Conservation (phyloP, 2,113 vertebrate species). For the Phalacrocorax pelagicus region DNA sequence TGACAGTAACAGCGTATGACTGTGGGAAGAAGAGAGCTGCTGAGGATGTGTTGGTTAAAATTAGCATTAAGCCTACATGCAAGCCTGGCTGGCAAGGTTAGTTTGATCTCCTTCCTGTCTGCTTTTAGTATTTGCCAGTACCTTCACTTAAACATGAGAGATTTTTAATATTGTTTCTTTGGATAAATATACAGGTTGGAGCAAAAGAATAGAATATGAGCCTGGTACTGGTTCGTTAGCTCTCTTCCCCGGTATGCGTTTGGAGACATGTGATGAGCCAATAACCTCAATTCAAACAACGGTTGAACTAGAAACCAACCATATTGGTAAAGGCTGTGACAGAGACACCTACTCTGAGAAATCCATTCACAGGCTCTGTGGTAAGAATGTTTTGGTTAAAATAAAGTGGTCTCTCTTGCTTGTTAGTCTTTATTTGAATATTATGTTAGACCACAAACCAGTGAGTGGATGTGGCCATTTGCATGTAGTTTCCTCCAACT, state of each 20-base stretch:
- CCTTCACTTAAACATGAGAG: background rate
- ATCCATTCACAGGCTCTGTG: slow-evolving; percentile 93
- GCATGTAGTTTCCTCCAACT: background rate
- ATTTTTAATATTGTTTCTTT: background rate
- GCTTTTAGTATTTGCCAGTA: background rate
- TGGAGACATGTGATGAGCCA: slow-evolving; percentile 93
- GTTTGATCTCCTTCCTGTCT: background rate
- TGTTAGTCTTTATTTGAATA: background rate
- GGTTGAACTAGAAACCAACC: slow-evolving; percentile 91
- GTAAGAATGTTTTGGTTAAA: slow-evolving; percentile 70
- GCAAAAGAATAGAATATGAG: slow-evolving; percentile 92
- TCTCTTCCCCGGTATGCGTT: slow-evolving; percentile 88
- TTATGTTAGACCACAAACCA: background rate
- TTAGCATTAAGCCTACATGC: slow-evolving; percentile 93
- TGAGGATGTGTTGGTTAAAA: slow-evolving; percentile 93
- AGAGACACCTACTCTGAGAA: slow-evolving; percentile 99
- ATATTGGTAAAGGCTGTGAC: slow-evolving; percentile 97
- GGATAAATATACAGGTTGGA: slow-evolving; percentile 81
- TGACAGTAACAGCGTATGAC: slow-evolving; percentile 95
- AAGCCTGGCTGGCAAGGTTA: slow-evolving; percentile 96
- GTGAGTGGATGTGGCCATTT: background rate
- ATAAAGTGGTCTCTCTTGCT: background rate
- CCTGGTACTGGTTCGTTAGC: slow-evolving; percentile 91
- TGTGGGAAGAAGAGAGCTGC: slow-evolving; percentile 94
- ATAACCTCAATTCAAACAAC: slow-evolving; percentile 86